Evolutionary conservation across 1,140 invertebrate genomes (phyloP).

Genomic region (Pachypsylla venusta): DNA sequence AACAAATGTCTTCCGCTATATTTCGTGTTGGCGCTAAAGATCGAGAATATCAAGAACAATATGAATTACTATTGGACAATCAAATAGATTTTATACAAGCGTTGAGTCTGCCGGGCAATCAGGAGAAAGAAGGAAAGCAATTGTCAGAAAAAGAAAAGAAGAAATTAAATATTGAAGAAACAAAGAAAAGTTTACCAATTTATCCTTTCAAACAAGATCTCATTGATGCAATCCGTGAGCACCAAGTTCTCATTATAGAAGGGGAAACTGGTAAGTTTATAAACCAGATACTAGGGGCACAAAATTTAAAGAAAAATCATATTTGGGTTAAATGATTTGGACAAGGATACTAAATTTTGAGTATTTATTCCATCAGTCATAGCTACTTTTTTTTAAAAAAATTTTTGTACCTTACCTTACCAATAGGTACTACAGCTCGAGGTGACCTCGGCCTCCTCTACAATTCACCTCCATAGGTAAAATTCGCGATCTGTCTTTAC

Average conservation of each 20-base stretch:
- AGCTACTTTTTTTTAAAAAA: no score
- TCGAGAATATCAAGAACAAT: slow-evolving; percentile 63
- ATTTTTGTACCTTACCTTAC: no score
- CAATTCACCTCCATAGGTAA: no score
- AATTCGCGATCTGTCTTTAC: no score
- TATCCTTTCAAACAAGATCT: slow-evolving; percentile 84
- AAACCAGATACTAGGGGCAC: no score
- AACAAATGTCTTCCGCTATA: slow-evolving; percentile 84
- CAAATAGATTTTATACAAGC: slow-evolving; percentile 97
- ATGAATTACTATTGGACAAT: slow-evolving; percentile 87
- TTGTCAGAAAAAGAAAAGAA: slow-evolving; percentile 54
- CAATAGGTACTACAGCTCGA: no score
- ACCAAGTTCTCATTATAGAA: slow-evolving; percentile 93
- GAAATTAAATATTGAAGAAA: slow-evolving; percentile 78
- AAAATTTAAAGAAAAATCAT: no score
- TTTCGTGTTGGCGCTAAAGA: slow-evolving; percentile 89
- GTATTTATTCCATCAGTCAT: no score
- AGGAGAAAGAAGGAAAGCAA: slow-evolving; percentile 39
- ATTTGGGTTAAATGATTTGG: no score
- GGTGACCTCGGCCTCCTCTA: no score
- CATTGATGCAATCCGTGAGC: slow-evolving; percentile 68
- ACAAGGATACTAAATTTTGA: no score
- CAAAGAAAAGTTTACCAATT: slow-evolving; percentile 82
- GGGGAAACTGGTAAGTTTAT: slow-evolving; percentile 92
- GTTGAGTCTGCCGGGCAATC: slow-evolving; percentile 70